Percentiles rank a stretch among this genome's conserved stretches.
phyloP scores from a whole-genome alignment of 2,113 vertebrate species.

The Aix galericulata region DNA sequence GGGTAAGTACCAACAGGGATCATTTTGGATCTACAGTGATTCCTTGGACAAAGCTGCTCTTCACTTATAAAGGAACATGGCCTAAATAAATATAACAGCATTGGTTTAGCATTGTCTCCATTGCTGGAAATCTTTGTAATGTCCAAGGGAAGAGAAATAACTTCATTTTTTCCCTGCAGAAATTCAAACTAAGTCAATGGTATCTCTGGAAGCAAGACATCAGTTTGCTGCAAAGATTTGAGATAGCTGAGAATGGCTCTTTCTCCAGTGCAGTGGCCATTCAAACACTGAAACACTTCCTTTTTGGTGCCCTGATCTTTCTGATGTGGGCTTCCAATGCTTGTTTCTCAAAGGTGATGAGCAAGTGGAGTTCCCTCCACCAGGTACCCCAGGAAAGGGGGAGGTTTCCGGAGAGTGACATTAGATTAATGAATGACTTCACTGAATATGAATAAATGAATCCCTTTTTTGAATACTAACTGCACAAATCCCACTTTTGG shows the following conservation, averaged over 20 bases:
- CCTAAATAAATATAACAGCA: background rate
- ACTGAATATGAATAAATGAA: background rate
- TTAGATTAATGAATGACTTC: background rate
- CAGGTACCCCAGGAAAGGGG: background rate
- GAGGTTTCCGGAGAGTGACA: background rate
- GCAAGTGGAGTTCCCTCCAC: background rate
- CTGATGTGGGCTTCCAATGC: background rate
- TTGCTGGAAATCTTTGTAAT: background rate
- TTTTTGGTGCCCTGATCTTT: background rate
- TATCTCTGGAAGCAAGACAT: background rate
- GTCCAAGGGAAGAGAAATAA: background rate
- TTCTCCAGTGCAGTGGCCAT: background rate
- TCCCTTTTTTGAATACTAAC: background rate
- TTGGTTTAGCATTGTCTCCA: background rate
- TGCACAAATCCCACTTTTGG: background rate
- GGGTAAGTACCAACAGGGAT: background rate
- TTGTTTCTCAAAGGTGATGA: background rate
- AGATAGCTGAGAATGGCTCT: background rate
- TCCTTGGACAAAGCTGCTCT: background rate
- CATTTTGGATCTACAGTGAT: background rate
- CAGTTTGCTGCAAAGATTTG: background rate
- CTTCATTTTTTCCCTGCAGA: background rate
- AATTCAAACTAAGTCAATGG: background rate
- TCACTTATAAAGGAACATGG: background rate
- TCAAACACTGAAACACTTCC: background rate